Evolutionary conservation across 2,888 invertebrate species (phyloP).

Genomic region (Neoaliturus tenellus): DNA sequence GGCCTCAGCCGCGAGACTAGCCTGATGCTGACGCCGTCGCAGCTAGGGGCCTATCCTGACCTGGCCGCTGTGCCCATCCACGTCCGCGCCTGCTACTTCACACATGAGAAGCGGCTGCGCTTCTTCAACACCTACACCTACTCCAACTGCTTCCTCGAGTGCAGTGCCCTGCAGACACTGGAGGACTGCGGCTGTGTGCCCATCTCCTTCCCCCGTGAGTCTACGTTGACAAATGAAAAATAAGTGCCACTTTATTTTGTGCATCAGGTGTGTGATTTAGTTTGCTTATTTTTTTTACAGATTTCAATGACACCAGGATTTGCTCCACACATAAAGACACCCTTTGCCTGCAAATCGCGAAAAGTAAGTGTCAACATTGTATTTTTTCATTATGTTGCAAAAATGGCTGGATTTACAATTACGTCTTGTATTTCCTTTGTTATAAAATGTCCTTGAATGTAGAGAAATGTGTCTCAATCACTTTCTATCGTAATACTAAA

Average conservation of each 20-base stretch:
- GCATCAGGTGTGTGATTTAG: no score
- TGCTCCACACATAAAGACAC: not conserved
- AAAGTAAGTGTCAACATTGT: not conserved
- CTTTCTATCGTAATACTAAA: no score
- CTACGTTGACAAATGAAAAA: no score
- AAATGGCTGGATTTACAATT: no score
- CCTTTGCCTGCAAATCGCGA: not conserved
- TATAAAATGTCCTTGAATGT: no score
- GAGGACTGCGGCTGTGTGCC: slow-evolving; percentile 12
- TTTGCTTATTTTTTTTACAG: not conserved
- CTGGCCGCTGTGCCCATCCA: not conserved
- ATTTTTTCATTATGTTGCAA: no score
- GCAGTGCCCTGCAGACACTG: not conserved
- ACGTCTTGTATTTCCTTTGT: no score
- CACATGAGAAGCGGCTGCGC: not conserved
- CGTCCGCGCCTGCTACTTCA: slow-evolving; percentile 3
- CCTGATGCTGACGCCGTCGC: slow-evolving; percentile 1
- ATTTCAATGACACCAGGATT: not conserved
- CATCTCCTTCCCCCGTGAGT: not conserved
- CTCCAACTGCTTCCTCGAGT: slow-evolving; percentile 12
- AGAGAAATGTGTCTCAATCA: no score
- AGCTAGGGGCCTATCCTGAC: not conserved
- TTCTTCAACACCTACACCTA: not conserved
- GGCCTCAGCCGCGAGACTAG: slow-evolving; percentile 5
- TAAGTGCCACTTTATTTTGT: no score